Percentiles rank a stretch among this genome's conserved stretches.
These are phyloP conservation scores for Euleptes europaea DNA, from an alignment of 2,113 vertebrate genomes.

Conservation along the genomic window DNA sequence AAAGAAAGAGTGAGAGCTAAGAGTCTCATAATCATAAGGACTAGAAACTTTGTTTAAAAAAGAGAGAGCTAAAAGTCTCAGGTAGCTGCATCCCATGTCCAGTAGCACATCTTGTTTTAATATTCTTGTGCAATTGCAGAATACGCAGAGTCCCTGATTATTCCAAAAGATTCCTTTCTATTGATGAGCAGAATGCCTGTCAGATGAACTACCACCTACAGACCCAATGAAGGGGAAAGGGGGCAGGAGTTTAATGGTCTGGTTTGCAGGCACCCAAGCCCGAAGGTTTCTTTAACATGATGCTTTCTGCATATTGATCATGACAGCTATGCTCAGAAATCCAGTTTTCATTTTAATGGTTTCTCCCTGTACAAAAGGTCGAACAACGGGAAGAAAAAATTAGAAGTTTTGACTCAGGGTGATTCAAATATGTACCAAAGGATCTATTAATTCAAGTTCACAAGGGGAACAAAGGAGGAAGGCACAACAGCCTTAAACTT, in stretches of 20 bases:
- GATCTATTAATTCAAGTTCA: slow-evolving; percentile 18
- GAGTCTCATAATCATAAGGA: too few species aligned
- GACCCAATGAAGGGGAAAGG: background rate
- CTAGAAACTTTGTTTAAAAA: too few species aligned
- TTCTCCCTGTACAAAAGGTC: slow-evolving; percentile 35
- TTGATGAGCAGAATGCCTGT: slow-evolving; percentile 25
- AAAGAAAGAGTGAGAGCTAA: too few species aligned
- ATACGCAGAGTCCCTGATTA: too few species aligned
- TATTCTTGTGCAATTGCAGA: too few species aligned
- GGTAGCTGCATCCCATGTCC: too few species aligned
- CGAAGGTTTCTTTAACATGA: slow-evolving; percentile 12
- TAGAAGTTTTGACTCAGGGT: slow-evolving; percentile 11
- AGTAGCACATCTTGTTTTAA: too few species aligned
- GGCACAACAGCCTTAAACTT: too few species aligned
- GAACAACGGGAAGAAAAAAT: slow-evolving; percentile 4
- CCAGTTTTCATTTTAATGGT: slow-evolving; percentile 29
- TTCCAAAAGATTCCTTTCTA: background rate
- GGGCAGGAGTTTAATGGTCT: background rate
- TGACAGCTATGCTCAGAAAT: slow-evolving; percentile 10
- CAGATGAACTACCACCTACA: slow-evolving; percentile 3
- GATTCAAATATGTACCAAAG: slow-evolving; percentile 24
- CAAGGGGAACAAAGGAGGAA: background rate
- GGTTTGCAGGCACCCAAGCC: slow-evolving; percentile 18
- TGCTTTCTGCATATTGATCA: slow-evolving; percentile 35
- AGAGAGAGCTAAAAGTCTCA: too few species aligned